These are phyloP conservation scores for Archilochus colubris DNA, from an alignment of 2,113 vertebrate species.

Conservation along the genomic window DNA sequence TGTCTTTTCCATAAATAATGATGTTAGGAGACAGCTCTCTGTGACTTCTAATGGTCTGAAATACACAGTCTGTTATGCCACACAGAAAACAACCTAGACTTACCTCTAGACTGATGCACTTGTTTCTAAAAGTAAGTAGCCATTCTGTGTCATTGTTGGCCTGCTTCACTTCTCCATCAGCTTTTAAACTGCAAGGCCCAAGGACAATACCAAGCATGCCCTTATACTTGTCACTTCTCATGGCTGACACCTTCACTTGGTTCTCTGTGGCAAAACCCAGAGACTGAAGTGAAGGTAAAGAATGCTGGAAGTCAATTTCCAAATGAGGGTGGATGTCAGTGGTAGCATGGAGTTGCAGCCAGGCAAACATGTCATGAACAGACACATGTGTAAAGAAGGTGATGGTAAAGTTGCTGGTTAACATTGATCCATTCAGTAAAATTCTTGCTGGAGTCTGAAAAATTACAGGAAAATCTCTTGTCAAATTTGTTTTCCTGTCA, in stretches of 20 bases:
- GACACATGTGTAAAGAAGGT: slow-evolving; percentile 48
- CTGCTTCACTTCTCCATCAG: slow-evolving; percentile 36
- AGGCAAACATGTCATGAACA: slow-evolving; percentile 35
- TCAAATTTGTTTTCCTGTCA: not conserved
- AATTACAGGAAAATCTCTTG: not conserved
- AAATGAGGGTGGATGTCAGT: slow-evolving; percentile 29
- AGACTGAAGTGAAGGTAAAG: slow-evolving; percentile 57
- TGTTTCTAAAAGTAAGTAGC: slow-evolving; percentile 68
- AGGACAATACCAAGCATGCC: slow-evolving; percentile 63
- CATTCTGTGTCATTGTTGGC: slow-evolving; percentile 63
- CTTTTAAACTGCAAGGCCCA: slow-evolving; percentile 75
- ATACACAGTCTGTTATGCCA: not conserved
- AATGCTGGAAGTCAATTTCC: slow-evolving; percentile 72
- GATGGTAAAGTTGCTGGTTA: slow-evolving; percentile 44
- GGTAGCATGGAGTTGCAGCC: slow-evolving; percentile 42
- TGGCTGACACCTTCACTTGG: slow-evolving; percentile 56
- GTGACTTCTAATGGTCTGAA: not conserved
- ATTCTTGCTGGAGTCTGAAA: slow-evolving; percentile 72
- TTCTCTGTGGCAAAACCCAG: slow-evolving; percentile 72
- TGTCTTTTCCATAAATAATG: not conserved
- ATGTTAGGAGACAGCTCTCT: not conserved
- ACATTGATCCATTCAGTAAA: slow-evolving; percentile 74
- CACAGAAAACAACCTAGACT: not conserved
- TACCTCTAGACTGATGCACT: slow-evolving; percentile 77
- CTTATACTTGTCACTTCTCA: not conserved